Base-by-base conservation (phyloP, 1,140 invertebrate species). In the Daktulosphaira vitifoliae region DNA sequence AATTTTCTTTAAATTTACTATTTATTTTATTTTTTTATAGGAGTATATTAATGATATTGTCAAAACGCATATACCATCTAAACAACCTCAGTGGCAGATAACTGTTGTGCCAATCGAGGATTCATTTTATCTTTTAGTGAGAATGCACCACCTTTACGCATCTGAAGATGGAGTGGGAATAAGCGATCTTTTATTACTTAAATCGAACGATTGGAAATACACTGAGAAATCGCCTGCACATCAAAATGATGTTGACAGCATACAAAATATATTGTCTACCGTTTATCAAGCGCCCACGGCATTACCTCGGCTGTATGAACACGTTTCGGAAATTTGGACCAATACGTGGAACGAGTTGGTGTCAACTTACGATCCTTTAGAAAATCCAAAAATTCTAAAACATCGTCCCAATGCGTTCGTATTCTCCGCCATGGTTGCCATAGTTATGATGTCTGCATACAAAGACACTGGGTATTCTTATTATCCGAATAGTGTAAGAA, bases 271-370 rank as follows among this genome's bases (percentile, higher is more conserved):
- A 18, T 46, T 67, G 11, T 29, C 52, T 0, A 42, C 38, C 18
- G 39, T 68, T 3, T 68, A 66, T 22, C 53, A 62, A 1, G 76
- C 79, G 46, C 85, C 84, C 0, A 78, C 79, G 33, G 82, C 84
- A 42, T 77, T 88, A 16, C 82, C 82, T 15, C 77, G 80, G 51
- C 76, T 90, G 4, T 81, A 82, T 70, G 79, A 82, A 39, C 83
- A 84, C 68, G 67, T 89, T 9, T 78, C 79, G 11, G 82, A 87
- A 68, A 82, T 80, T 46, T 76, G 87, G 20, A 82, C 83, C 16
- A 88, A 88, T 64, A 76, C 79, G 33, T 90, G 87, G 87, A 88
- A 89, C 69, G 85, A 88, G 69, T 86, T 89, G 66, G 81, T 88
- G 11, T 84, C 80, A 46, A 82, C 84, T 68, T 86, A 88, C 68